Evolutionary conservation across 2,888 invertebrate species (phyloP).

Genomic region (Scaeva pyrastri): DNA sequence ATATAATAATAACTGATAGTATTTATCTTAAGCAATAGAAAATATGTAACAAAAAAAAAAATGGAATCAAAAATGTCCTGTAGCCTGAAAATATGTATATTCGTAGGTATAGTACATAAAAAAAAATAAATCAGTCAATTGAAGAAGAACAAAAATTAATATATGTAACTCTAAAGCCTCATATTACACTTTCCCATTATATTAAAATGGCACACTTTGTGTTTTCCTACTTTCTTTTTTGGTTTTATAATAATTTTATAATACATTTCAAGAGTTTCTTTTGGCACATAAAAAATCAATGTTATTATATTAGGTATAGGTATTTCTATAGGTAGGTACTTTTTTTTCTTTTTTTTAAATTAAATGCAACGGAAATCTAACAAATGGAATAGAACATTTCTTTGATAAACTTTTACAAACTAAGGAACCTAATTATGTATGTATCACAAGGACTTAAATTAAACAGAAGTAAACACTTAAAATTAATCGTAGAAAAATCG

Average conservation of each 20-base stretch:
- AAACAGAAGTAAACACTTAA: background rate
- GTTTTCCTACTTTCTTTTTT: background rate
- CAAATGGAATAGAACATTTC: conserved; percentile 34
- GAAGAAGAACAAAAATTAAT: conserved; percentile 7
- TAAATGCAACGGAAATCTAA: conserved; percentile 35
- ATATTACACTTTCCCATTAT: conserved; percentile 43
- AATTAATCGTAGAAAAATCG: background rate
- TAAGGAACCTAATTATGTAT: conserved; percentile 55
- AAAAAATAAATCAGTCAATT: conserved; percentile 63
- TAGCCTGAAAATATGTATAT: background rate
- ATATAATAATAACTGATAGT: background rate
- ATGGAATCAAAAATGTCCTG: conserved; percentile 16
- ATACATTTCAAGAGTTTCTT: conserved; percentile 30
- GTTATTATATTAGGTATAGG: conserved; percentile 16
- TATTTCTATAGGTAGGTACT: conserved; percentile 50
- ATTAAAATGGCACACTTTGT: conserved; percentile 49
- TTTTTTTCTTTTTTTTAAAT: background rate
- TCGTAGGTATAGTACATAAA: background rate
- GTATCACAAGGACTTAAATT: conserved; percentile 49
- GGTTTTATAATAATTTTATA: background rate
- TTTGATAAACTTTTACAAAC: conserved; percentile 11
- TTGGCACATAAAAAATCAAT: conserved; percentile 57
- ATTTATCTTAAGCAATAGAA: conserved; percentile 22
- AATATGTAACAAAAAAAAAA: conserved; percentile 18
- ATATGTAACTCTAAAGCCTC: conserved; percentile 8